Conservation (phyloP, 2,888 invertebrate genomes). For the Cryptocheilus praepositus region DNA sequence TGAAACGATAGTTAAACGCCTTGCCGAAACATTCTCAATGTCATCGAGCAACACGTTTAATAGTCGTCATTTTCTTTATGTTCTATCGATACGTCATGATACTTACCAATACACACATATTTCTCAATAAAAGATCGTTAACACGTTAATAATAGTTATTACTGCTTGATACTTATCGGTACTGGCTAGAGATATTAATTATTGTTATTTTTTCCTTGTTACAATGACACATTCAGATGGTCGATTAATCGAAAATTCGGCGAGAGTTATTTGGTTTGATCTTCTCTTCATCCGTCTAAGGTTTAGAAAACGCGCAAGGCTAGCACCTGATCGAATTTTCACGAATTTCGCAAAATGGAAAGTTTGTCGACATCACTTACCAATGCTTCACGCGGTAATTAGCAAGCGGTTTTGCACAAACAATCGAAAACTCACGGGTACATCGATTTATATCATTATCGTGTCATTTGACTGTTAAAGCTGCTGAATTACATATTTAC, state of each 20-base stretch:
- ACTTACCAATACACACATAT: slow-evolving; percentile 60
- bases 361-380: background rate
- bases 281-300: slow-evolving; percentile 27
- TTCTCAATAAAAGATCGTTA: slow-evolving; percentile 50
- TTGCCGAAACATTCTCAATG: slow-evolving; percentile 12
- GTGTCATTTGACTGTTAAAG: background rate
- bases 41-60: slow-evolving; percentile 12
- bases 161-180: slow-evolving; percentile 55
- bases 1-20: slow-evolving; percentile 26
- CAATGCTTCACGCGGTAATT: background rate
- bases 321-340: slow-evolving; percentile 23
- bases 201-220: slow-evolving; percentile 46
- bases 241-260: slow-evolving; percentile 50
- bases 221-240: slow-evolving; percentile 56
- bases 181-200: slow-evolving; percentile 56
- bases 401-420: background rate
- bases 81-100: slow-evolving; percentile 48
- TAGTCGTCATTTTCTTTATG: slow-evolving; percentile 33
- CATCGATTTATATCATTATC: no score
- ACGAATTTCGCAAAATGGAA: background rate
- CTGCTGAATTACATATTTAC: background rate
- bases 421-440: no score
- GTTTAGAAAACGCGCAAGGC: slow-evolving; percentile 2
- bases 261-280: slow-evolving; percentile 56
- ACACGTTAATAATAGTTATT: slow-evolving; percentile 51